Base-by-base conservation (phyloP, 2,113 vertebrate genomes). In the Natator depressus region DNA sequence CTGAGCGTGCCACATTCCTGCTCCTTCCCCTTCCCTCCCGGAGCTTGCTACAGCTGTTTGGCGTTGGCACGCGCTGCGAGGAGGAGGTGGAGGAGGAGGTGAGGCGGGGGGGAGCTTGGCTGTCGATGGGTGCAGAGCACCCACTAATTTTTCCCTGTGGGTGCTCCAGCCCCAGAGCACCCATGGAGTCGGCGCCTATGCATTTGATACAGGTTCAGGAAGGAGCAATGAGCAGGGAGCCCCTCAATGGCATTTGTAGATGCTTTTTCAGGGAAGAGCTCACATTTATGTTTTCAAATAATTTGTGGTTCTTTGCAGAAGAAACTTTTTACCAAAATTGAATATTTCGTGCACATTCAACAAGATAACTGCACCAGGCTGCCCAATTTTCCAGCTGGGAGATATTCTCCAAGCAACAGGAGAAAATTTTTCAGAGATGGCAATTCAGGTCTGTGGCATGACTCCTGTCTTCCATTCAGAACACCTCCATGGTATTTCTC, bases 341-440 rank as follows among this genome's bases (percentile, higher is more conserved):
- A 98, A 98, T 85, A 97, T 65, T 42, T 97, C 89, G n/a, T 99
- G 99, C 75, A 97, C 57, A 2, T 98, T 98, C 90, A 95, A 98
- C 93, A 96, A 97, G 72, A 84, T 14, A 14, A 95, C 69, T 78
- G 97, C 98, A 89, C 96, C 91, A 0, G 85, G 96, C 59, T 99
- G 99, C 89, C 99, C 99, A 10, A 98, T 99, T 94, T 99, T 99
- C 96, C 98, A 97, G 20, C 97, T 99, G 72, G 98, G 99, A 80
- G 98, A 99, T 78, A 95, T 99, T 31, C 96, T 99, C 47, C 94
- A 9, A 57, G 98, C 98, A 88, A 98, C 98, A 4, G 98, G 98
- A 46, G 98, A 99, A 78, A 98, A 97, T 46, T 99, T 99, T 97
- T 96, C 98, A 17, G 97, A 98, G 2, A 92, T 99, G 89, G 98